Evolutionary conservation across 1,140 invertebrate species (phyloP).

Genomic region (Drosophila pandora): DNA sequence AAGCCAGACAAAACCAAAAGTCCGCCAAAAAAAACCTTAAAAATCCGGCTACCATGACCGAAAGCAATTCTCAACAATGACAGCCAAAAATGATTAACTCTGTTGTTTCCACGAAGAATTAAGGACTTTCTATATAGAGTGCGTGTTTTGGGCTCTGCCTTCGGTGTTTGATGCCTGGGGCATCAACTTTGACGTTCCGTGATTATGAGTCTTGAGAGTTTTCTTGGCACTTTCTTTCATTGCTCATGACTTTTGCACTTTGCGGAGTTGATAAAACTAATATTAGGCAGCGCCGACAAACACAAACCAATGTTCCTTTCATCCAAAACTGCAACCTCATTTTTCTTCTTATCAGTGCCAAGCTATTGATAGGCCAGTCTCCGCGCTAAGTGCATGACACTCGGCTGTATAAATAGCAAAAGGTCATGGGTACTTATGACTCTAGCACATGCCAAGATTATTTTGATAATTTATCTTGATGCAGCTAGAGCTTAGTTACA

Average conservation of each 20-base stretch:
- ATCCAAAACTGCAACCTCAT: constrained; percentile 58
- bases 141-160: constrained; percentile 14
- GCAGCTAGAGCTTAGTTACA: background rate
- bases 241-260: constrained; percentile 74
- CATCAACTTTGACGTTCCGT: constrained; percentile 76
- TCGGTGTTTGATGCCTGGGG: constrained; percentile 62
- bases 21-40: constrained; percentile 5
- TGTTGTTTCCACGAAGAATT: constrained; percentile 48
- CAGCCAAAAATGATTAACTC: constrained; percentile 68
- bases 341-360: constrained; percentile 58
- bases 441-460: background rate
- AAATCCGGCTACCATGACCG: constrained; percentile 33
- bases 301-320: constrained; percentile 26
- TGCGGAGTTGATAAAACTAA: constrained; percentile 71
- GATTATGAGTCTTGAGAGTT: constrained; percentile 68
- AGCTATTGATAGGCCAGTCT: constrained; percentile 51
- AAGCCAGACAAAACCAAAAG: constrained; percentile 55
- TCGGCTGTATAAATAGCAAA: constrained; percentile 23
- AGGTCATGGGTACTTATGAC: constrained; percentile 13
- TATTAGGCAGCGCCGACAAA: constrained; percentile 40
- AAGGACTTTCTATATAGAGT: constrained; percentile 28
- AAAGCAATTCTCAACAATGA: constrained; percentile 69
- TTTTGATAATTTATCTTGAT: background rate
- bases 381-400: constrained; percentile 55
- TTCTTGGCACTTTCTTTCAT: constrained; percentile 6